Conservation (phyloP, 2,113 vertebrate species). For the Saccopteryx bilineata region DNA sequence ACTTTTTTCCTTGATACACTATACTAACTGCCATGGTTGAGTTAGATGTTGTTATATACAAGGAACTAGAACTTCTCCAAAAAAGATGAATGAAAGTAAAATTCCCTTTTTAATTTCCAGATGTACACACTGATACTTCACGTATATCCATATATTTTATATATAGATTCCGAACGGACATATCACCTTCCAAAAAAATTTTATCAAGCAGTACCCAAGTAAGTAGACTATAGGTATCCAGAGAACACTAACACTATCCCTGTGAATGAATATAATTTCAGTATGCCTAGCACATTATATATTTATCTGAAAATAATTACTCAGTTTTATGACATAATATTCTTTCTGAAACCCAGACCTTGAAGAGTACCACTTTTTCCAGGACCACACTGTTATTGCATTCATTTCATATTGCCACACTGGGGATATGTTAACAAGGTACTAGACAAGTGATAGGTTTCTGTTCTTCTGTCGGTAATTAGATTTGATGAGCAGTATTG, state of each 20-base stretch:
- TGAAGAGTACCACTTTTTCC: not conserved
- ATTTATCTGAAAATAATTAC: slow-evolving; percentile 54
- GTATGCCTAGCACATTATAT: slow-evolving; percentile 8
- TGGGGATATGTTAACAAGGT: slow-evolving; percentile 60
- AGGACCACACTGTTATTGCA: not conserved
- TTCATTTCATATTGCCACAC: not conserved
- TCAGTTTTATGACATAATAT: slow-evolving; percentile 49
- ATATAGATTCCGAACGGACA: not conserved
- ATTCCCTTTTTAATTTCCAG: not conserved
- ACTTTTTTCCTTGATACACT: too few species aligned
- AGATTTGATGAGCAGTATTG: slow-evolving; percentile 38
- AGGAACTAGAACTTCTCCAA: slow-evolving; percentile 26
- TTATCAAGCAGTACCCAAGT: slow-evolving; percentile 48
- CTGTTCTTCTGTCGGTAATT: slow-evolving; percentile 68
- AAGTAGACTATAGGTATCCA: slow-evolving; percentile 58
- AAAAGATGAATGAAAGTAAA: not conserved
- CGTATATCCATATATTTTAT: not conserved
- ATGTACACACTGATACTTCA: not conserved
- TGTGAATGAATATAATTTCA: slow-evolving; percentile 59
- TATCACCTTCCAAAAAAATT: slow-evolving; percentile 30
- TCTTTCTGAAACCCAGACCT: slow-evolving; percentile 42
- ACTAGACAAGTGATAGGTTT: not conserved
- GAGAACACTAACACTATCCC: slow-evolving; percentile 26
- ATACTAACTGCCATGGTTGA: not conserved
- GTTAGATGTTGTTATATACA: not conserved